Base-by-base conservation (phyloP, 2,797 vertebrate genomes). In the Hemibagrus guttatus region DNA sequence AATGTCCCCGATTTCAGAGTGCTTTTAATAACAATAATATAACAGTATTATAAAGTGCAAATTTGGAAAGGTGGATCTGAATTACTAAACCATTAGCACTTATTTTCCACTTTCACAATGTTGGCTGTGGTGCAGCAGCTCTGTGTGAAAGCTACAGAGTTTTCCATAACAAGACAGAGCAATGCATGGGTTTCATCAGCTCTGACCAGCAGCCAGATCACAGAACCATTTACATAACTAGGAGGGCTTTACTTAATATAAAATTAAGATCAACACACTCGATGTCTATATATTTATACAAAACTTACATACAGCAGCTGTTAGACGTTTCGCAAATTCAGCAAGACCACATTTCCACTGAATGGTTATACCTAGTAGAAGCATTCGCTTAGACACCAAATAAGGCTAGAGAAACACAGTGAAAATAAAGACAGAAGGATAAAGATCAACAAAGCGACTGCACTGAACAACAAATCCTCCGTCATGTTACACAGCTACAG, bases 231-330 rank as follows among this genome's bases (percentile, higher is more conserved):
- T 81, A 87, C 39, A 85, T 52, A 83, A 61, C 35, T 59, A 63
- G 19, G 31, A 42, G 54, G 79, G 54, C 2, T 83, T 89, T 83
- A 81, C 78, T 63, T 86, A 63, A 84, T 69, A 74, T 42, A 86
- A 80, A 87, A 78, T 56, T 81, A 28, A 52, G 28, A 68, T 63
- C 83, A 74, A 84, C 71, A 85, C 81, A 56, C 61, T 71, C 59
- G 31, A 59, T 86, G n/a, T 82, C 26, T 88, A 80, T 85, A 87
- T 86, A 56, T 85, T 89, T 89, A 63, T 90, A 89, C 86, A 85
- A 78, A 75, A 78, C 85, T 61, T 87, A 84, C 82, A 87, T 75
- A 84, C 14, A 79, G 46, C 19, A 69, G 68, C 28, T 83, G 35
- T 75, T 28, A 58, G 63, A 26, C 78, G 76, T 75, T 86, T 87